Evolutionary conservation across 2,888 invertebrate genomes (phyloP).

Genomic region (Deroplatys truncata): DNA sequence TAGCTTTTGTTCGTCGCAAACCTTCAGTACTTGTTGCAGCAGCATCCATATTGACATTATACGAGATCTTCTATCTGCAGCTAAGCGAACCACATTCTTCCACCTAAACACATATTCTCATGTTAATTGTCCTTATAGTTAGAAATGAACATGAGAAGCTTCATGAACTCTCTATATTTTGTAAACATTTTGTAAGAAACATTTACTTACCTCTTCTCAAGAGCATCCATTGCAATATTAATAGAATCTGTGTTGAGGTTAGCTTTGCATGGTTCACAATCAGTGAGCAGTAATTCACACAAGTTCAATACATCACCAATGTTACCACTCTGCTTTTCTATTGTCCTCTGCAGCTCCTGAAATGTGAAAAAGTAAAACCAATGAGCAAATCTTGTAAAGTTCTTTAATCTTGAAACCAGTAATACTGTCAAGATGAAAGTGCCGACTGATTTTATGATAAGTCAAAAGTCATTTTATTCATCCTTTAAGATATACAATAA

Average conservation of each 20-base stretch:
- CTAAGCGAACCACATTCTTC: conserved; percentile 70
- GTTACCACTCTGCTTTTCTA: conserved; percentile 72
- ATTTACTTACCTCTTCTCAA: conserved; percentile 55
- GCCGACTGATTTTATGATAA: too few relatives aligned
- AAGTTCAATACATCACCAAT: conserved; percentile 75
- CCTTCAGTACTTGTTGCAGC: conserved; percentile 54
- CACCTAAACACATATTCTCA: conserved; percentile 49
- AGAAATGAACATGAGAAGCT: too few relatives aligned
- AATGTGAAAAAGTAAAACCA: not conserved
- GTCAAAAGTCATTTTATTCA: too few relatives aligned
- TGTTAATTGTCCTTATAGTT: too few relatives aligned
- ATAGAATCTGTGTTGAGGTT: conserved; percentile 68
- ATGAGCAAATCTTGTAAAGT: too few relatives aligned
- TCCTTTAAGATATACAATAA: too few relatives aligned
- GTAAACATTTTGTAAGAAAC: not conserved
- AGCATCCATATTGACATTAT: conserved; percentile 60
- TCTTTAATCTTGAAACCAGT: too few relatives aligned
- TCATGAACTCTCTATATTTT: not conserved
- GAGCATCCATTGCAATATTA: conserved; percentile 60
- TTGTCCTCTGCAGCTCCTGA: conserved; percentile 62
- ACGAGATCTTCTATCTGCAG: conserved; percentile 65
- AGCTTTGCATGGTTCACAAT: conserved; percentile 65
- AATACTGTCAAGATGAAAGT: too few relatives aligned
- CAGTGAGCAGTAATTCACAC: conserved; percentile 71
- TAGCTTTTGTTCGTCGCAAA: conserved; percentile 54